Base-by-base conservation (phyloP, 2,113 vertebrate genomes). In the Podocnemis expansa region DNA sequence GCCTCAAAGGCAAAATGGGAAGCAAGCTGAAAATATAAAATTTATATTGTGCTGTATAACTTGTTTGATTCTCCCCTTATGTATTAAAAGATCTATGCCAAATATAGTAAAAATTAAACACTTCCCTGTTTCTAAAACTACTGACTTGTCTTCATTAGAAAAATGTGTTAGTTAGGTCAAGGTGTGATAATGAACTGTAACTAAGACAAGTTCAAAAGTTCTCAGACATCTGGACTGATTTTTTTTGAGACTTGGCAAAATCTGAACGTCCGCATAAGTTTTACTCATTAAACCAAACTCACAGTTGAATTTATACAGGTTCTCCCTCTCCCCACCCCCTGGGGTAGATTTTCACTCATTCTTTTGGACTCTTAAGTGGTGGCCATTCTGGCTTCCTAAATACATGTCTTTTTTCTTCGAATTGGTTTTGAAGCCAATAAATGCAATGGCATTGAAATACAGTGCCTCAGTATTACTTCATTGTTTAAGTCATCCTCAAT, bases 1-100 rank as follows among this genome's bases (percentile, higher is more conserved):
- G 96, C 88, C 94, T 92, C 96, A 91, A 95, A 96, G 93, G 80
- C 93, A 95, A 95, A 97, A 81, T 83, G 92, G 82, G 14, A 95
- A 85, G 91, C 92, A 70, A 67, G 51, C 29, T 70, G 95, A 94
- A 97, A 95, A 95, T 93, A 90, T 88, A 81, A 79, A 94, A 96
- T 93, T 97, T 96, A 97, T 97, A 96, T 89, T 87, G 93, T 95
- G 78, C 93, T 96, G 93, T 95, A 94, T 82, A 43, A 34, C 25
- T 27, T 84, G 41, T 94, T 95, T 97, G 89, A 94, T 96, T 97
- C 95, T 90, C 94, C 34, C 82, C 86, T 95, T 95, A 89, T 85
- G 93, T 94, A 93, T 70, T 94, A 93, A 94, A 93, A 94, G 96
- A 85, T 87, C 73, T 96, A 89, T 94, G 84, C 93, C 96, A 95